Percentiles rank a stretch among this genome's conserved stretches.
These are phyloP conservation scores for Rotaria socialis DNA, from an alignment of 2,888 invertebrate species.

Conservation along the genomic window DNA sequence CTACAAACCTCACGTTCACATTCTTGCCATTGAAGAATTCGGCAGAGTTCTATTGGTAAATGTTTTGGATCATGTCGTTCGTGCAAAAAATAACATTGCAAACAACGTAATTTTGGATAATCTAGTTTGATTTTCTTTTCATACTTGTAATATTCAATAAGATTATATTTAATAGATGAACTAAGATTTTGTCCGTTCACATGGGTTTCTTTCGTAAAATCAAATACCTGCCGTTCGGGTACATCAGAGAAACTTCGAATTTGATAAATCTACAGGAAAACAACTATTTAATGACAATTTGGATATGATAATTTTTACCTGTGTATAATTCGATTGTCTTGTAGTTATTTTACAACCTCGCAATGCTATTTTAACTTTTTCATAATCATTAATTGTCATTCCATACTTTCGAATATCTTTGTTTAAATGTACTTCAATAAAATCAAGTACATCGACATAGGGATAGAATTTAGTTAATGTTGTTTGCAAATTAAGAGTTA, in stretches of 20 bases:
- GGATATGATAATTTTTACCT: background rate
- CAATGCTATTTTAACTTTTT: background rate
- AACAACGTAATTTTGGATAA: conserved; percentile 1
- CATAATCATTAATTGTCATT: conserved; percentile 8
- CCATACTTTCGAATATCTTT: background rate
- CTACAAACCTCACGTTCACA: background rate
- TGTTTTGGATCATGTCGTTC: background rate
- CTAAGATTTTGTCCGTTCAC: background rate
- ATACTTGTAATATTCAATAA: background rate
- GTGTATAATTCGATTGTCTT: background rate
- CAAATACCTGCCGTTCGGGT: background rate
- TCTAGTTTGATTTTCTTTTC: background rate
- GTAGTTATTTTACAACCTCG: background rate
- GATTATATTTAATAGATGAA: background rate
- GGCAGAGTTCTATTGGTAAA: background rate
- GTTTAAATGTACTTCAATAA: background rate
- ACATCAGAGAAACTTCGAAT: conserved; percentile 6
- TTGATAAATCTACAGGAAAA: background rate
- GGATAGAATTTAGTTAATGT: conserved; percentile 19
- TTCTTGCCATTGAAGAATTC: conserved; percentile 10
- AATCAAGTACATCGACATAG: background rate
- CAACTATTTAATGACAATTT: background rate
- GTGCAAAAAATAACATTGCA: conserved; percentile 10
- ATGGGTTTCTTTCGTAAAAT: background rate
- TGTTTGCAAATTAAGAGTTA: conserved; percentile 22